Evolutionary conservation across 2,888 invertebrate genomes (phyloP).

Genomic region (Limnephilus auricula): DNA sequence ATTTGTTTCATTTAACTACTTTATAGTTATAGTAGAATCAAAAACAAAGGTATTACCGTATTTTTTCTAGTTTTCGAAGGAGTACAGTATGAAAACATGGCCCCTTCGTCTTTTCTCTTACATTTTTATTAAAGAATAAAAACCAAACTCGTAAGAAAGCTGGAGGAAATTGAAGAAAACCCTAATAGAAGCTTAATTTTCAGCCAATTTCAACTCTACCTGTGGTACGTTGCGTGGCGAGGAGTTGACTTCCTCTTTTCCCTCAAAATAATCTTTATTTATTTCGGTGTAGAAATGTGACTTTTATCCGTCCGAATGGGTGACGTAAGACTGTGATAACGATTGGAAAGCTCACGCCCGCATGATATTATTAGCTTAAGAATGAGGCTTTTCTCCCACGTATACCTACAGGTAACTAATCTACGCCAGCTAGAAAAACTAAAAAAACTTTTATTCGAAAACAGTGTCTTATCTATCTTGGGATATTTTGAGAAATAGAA

Average conservation of each 20-base stretch:
- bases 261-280: slow-evolving; percentile 35
- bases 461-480: neutral
- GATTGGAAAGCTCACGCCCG: slow-evolving; percentile 19
- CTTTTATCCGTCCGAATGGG: slow-evolving; percentile 16
- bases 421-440: neutral
- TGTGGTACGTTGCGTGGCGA: neutral
- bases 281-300: slow-evolving; percentile 23
- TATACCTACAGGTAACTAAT: neutral
- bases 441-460: neutral
- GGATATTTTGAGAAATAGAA: neutral
- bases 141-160: neutral
- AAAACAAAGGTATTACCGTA: neutral
- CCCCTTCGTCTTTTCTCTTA: neutral
- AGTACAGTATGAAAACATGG: neutral
- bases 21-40: neutral
- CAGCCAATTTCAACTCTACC: neutral
- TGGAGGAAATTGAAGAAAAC: neutral
- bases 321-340: slow-evolving; percentile 26
- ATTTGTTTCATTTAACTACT: no score
- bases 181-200: neutral
- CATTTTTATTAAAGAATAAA: neutral
- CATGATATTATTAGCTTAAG: slow-evolving; percentile 22
- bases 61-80: neutral
- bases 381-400: neutral
- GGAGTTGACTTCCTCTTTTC: neutral